Conservation (phyloP, 2,113 vertebrate species). For the Gulo gulo region DNA sequence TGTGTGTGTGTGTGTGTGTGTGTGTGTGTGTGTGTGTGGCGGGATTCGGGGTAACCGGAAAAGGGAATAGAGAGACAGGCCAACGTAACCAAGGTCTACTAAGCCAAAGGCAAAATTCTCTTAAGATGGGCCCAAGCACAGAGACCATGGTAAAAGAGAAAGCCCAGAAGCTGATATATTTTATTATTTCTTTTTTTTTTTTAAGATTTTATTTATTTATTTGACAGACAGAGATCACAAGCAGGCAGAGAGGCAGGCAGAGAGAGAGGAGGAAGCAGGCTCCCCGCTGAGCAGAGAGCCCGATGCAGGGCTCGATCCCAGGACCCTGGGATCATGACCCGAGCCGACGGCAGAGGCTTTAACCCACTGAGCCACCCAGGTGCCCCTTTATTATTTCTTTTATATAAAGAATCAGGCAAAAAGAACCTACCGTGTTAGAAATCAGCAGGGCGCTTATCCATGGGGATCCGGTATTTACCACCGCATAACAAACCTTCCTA, state of each 20-base stretch:
- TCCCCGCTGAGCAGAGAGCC: too few species aligned
- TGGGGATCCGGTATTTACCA: not conserved
- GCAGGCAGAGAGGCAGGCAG: too few species aligned
- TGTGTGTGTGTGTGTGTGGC: not conserved
- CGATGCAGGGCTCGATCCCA: too few species aligned
- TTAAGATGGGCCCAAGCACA: not conserved
- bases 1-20: not conserved
- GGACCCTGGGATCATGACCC: too few species aligned
- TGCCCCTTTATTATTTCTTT: not conserved
- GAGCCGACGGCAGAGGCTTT: too few species aligned
- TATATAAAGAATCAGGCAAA: not conserved
- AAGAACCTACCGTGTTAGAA: not conserved
- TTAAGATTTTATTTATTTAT: not conserved
- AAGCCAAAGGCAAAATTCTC: not conserved
- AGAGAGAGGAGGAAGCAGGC: too few species aligned
- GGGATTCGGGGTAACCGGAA: not conserved
- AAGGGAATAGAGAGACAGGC: not conserved
- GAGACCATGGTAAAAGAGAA: not conserved
- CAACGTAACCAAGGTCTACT: not conserved
- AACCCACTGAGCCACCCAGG: too few species aligned
- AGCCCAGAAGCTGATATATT: not conserved
- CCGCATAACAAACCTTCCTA: not conserved
- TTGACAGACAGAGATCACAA: too few species aligned
- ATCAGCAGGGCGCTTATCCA: not conserved
- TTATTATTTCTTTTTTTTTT: not conserved